Percentiles rank a stretch among this genome's conserved stretches.
Conservation (phyloP, 2,888 invertebrate species). For the Lottia gigantea region DNA sequence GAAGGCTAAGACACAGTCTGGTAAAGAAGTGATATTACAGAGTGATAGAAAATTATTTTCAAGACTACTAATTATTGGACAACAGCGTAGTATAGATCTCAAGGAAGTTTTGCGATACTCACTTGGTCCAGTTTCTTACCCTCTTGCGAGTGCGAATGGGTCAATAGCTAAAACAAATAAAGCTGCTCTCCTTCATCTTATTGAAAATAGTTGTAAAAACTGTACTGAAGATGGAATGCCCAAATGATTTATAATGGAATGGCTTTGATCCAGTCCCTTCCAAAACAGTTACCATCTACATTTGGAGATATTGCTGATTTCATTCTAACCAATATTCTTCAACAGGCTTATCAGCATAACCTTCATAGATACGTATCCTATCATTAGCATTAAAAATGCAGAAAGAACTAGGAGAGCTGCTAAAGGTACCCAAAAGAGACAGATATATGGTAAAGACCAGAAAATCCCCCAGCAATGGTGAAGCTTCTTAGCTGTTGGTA, state of each 20-base stretch:
- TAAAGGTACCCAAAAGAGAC: neutral
- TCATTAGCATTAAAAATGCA: neutral
- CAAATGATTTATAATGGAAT: neutral
- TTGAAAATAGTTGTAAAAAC: too few relatives aligned
- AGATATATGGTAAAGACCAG: neutral
- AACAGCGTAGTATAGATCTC: neutral
- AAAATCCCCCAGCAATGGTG: neutral
- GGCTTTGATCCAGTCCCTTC: neutral
- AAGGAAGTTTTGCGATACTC: neutral
- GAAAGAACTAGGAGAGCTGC: neutral
- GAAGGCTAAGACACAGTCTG: neutral
- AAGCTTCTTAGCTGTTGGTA: neutral
- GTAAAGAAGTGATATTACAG: neutral
- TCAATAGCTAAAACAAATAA: neutral
- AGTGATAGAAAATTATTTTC: neutral
- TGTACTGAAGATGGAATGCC: too few relatives aligned
- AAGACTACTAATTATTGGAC: neutral
- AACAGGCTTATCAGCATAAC: neutral
- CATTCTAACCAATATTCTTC: neutral
- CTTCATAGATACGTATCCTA: neutral
- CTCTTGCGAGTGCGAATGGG: neutral
- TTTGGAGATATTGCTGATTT: neutral
- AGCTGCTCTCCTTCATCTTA: neutral
- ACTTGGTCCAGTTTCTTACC: slow-evolving; percentile 2
- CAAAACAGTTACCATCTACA: neutral